Evolutionary conservation across 1,140 invertebrate species (phyloP).

Genomic region (Philopotamus ludificatus): DNA sequence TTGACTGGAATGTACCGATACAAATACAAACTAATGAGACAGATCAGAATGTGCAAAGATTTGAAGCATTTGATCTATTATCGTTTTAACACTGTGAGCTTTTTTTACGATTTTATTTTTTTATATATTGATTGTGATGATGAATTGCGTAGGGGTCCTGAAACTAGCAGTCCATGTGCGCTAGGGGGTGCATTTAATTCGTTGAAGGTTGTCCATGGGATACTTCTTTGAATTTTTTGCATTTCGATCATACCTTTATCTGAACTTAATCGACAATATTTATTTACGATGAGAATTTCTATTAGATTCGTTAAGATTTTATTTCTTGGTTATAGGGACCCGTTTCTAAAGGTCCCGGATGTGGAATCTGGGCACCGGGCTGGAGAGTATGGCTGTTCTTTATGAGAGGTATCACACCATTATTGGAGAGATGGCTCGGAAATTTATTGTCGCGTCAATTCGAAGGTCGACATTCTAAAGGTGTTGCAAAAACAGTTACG

Average conservation of each 20-base stretch:
- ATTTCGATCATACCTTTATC: background rate
- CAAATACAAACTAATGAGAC: constrained; percentile 99
- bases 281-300: constrained; percentile 10
- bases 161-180: constrained; percentile 62
- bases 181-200: constrained; percentile 47
- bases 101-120: constrained; percentile 20
- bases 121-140: constrained; percentile 48
- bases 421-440: constrained; percentile 96
- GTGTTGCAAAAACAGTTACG: constrained; percentile 98
- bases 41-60: constrained; percentile 99
- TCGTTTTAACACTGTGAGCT: constrained; percentile 93
- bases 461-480: constrained; percentile 98
- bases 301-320: constrained; percentile 22
- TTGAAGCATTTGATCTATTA: constrained; percentile 99
- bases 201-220: constrained; percentile 21
- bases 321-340: constrained; percentile 68
- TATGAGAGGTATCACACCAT: constrained; percentile 96
- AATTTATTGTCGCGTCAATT: constrained; percentile 98
- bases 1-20: constrained; percentile 99
- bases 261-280: background rate
- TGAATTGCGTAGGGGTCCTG: constrained; percentile 71
- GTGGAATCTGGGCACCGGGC: constrained; percentile 98
- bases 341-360: constrained; percentile 98
- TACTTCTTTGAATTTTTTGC: background rate
- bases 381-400: constrained; percentile 99